phyloP scores from a whole-genome alignment of 2,113 vertebrate species.

The Pollimyrus isidori region DNA sequence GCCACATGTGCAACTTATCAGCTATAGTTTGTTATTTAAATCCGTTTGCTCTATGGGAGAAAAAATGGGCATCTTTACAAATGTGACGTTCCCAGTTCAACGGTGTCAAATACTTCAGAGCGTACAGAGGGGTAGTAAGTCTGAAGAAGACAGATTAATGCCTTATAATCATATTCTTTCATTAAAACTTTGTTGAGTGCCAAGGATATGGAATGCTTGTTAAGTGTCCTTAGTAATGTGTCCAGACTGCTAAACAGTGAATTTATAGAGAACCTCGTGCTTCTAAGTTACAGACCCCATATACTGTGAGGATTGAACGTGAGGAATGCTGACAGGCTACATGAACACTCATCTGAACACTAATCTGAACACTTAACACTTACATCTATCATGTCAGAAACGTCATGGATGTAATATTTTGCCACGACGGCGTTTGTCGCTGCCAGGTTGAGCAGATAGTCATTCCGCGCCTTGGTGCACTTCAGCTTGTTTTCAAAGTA shows the following conservation, averaged over 20 bases:
- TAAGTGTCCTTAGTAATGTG: neutral
- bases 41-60: neutral
- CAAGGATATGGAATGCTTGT: neutral
- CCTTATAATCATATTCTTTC: neutral
- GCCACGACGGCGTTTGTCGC: constrained; percentile 69
- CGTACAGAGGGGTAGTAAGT: neutral
- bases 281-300: neutral
- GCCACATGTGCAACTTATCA: neutral
- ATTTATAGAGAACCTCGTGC: neutral
- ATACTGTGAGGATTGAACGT: neutral
- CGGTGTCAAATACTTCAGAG: neutral
- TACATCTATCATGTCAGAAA: constrained; percentile 72
- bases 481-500: constrained; percentile 51
- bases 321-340: neutral
- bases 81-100: neutral
- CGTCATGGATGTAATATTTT: constrained; percentile 76
- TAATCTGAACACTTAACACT: too few species aligned
- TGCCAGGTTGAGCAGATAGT: constrained; percentile 71
- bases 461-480: constrained; percentile 71
- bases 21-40: neutral
- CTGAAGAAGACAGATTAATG: neutral
- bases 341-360: neutral
- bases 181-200: neutral
- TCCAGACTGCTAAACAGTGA: neutral
- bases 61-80: neutral